Base-by-base conservation (phyloP, 1,140 invertebrate genomes). In the Dufourea novaeangliae region DNA sequence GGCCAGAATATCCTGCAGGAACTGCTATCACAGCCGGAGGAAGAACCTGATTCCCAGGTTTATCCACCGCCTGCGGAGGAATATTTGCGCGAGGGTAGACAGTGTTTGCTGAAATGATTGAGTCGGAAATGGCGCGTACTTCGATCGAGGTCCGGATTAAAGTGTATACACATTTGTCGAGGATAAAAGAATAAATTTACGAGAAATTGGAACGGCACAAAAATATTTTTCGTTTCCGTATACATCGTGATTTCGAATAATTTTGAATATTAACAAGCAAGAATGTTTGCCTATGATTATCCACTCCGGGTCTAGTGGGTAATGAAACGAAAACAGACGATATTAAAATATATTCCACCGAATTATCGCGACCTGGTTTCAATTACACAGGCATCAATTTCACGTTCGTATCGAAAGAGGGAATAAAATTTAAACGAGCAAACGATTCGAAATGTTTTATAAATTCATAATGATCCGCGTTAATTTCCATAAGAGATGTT, bases 21-120 rank as follows among this genome's bases (percentile, higher is more conserved):
- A 39, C n/a, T n/a, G 34, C 25, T n/a, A n/a, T 59, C 6, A 20
- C 6, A n/a, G 37, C 2, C 12, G 2, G 2, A 3, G 25, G n/a
- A n/a, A 32, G n/a, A 4, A 50, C 6, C 20, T 1, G n/a, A 6
- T 22, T 50, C 17, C 1, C 17, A 11, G 14, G 5, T 17, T 61
- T 34, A 44, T 32, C n/a, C 12, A 3, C 12, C 4, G 5, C 10
- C 11, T 5, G n/a, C 2, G 12, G 50, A 20, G 17, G 27, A n/a
- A 12, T 6, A 5, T 37, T 39, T 72, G 10, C 20, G 7, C 2
- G 0, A 32, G 14, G 0, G 1, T 32, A 17, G 12, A 25, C 32
- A 32, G 22, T 50, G 64, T 64, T 82, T 52, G 32, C 27, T 57
- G 22, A 64, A 22, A 37, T 20, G 41, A 57, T 73, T 56, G 52